Conservation (phyloP, 2,888 invertebrate species). For the Petrophora chlorosata region DNA sequence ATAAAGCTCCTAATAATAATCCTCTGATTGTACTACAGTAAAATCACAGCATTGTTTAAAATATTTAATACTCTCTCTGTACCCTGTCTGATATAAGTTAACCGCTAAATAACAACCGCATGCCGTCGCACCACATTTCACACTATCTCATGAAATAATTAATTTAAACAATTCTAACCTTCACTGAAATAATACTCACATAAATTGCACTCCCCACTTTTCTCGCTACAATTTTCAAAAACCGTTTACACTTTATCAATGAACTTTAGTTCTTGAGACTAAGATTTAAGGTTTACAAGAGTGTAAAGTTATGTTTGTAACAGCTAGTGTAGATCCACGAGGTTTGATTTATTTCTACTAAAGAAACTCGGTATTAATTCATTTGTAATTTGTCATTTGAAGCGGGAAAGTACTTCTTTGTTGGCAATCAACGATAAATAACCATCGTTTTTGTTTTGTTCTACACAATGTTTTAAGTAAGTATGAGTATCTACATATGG, state of each 20-base stretch:
- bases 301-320: not conserved
- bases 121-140: constrained; percentile 3
- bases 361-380: constrained; percentile 63
- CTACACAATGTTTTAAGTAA: not conserved
- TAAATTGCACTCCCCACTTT: constrained; percentile 17
- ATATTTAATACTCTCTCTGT: too few relatives aligned
- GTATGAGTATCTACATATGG: too few relatives aligned
- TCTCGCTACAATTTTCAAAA: constrained; percentile 10
- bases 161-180: constrained; percentile 19
- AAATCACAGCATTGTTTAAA: too few relatives aligned
- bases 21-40: too few relatives aligned
- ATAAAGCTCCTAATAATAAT: too few relatives aligned
- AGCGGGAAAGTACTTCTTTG: constrained; percentile 78
- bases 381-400: constrained; percentile 75
- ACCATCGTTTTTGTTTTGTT: constrained; percentile 43
- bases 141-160: constrained; percentile 13
- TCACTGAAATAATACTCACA: constrained; percentile 21
- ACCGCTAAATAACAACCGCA: not conserved
- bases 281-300: not conserved
- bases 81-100: too few relatives aligned
- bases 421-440: constrained; percentile 59
- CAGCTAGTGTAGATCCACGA: constrained; percentile 6
- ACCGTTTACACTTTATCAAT: not conserved
- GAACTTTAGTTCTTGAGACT: not conserved
- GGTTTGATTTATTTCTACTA: constrained; percentile 29